Conservation (phyloP, 2,113 vertebrate genomes). For the Lates calcarifer region DNA sequence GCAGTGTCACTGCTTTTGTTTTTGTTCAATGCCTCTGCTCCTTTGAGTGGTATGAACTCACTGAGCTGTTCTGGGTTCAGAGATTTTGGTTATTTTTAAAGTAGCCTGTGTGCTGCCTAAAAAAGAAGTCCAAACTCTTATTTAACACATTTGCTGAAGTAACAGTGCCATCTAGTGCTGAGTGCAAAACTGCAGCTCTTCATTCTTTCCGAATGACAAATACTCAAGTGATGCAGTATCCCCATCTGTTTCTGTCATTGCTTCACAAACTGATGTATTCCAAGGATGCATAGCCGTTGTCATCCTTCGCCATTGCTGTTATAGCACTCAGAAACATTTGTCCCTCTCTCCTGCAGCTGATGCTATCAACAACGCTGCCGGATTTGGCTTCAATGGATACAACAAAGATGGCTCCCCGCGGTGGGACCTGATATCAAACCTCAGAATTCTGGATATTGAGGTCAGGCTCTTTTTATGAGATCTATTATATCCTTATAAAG, state of each 20-base stretch:
- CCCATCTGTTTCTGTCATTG: slow-evolving; percentile 43
- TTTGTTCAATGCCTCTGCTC: neutral
- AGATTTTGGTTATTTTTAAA: slow-evolving; percentile 15
- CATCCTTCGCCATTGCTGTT: neutral
- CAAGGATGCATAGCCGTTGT: neutral
- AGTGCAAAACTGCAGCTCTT: slow-evolving; percentile 3
- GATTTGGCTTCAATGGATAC: slow-evolving; percentile 97
- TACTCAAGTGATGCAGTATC: neutral
- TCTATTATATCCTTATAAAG: neutral
- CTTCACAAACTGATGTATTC: slow-evolving; percentile 13
- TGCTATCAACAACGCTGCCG: slow-evolving; percentile 98
- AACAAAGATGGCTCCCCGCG: slow-evolving; percentile 89
- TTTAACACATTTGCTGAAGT: slow-evolving; percentile 15
- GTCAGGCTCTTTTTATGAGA: slow-evolving; percentile 71
- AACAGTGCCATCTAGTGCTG: slow-evolving; percentile 79
- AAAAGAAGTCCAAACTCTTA: neutral
- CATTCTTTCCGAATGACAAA: neutral
- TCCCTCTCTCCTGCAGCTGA: slow-evolving; percentile 87
- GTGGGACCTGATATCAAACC: slow-evolving; percentile 96
- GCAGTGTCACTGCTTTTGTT: neutral
- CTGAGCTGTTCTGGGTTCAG: slow-evolving; percentile 2
- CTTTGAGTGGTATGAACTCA: neutral
- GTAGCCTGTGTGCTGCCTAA: slow-evolving; percentile 3
- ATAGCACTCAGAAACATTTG: slow-evolving; percentile 24
- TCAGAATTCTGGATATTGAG: slow-evolving; percentile 97